Conservation (phyloP, 2,113 vertebrate genomes). For the Cricetomys ansorgei region DNA sequence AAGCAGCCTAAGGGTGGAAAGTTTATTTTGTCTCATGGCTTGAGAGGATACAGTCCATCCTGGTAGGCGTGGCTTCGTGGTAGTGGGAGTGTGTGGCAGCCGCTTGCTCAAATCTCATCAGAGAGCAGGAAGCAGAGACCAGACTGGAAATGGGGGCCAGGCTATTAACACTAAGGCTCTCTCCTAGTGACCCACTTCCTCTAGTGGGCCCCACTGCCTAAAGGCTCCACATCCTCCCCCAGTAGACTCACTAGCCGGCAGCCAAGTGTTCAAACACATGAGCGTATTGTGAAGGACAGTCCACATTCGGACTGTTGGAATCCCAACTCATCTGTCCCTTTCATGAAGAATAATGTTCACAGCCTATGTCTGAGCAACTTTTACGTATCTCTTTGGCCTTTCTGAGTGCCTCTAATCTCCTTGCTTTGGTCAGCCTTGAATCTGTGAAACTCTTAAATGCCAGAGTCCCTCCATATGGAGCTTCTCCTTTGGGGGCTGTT, state of each 20-base stretch:
- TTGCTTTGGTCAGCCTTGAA: background rate
- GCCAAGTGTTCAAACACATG: background rate
- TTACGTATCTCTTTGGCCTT: background rate
- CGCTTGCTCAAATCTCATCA: background rate
- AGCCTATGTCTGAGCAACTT: background rate
- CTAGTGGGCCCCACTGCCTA: background rate
- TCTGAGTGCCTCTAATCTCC: accelerated
- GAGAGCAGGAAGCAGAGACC: background rate
- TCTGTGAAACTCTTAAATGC: background rate
- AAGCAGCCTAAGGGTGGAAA: background rate
- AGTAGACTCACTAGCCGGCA: too few species aligned
- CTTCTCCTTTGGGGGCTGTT: background rate
- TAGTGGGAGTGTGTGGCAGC: background rate
- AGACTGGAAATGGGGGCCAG: too few species aligned
- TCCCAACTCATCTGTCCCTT: too few species aligned
- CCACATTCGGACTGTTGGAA: background rate
- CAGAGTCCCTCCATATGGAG: background rate
- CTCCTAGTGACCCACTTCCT: background rate
- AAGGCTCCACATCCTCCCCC: background rate
- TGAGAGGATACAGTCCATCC: too few species aligned
- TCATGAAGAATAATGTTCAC: background rate
- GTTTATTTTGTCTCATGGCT: background rate
- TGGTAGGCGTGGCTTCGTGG: background rate
- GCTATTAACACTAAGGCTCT: background rate
- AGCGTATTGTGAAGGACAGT: too few species aligned